Base-by-base conservation (phyloP, 1,140 invertebrate genomes). In the Carposina sasakii region DNA sequence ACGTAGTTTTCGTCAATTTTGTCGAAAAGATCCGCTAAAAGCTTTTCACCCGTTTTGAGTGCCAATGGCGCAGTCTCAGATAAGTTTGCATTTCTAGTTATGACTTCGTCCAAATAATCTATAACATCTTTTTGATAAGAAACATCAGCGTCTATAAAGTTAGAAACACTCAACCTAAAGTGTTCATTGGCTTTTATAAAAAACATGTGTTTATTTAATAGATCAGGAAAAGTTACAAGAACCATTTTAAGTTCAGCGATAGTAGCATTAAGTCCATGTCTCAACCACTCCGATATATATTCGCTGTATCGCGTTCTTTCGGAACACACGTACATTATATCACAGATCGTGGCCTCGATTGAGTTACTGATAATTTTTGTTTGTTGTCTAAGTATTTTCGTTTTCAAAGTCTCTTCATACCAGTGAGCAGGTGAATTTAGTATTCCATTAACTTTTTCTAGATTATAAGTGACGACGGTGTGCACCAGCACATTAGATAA, bases 301-400 rank as follows among this genome's bases (percentile, higher is more conserved):
- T 73, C 60, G 3, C 48, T 57, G 37, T 60, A 68, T 15, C 49
- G 51, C 26, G 39, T 52, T 47, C 60, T 64, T 20, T 62, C 57
- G 26, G 60, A 57, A 37, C 68, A 71, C n/a, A 71, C 37, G 6
- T 51, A 49, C 30, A 69, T 39, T 3, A 51, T 57, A 9, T 54
- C 40, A 28, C 69, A 72, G 28, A 71, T 53, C 28, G 48, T 43
- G 33, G 37, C 48, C 43, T 67, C 59, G 24, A 71, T 59, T n/a
- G 30, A 33, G 36, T 64, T 60, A n/a, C 52, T 45, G 6, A 59
- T 41, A 13, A 69, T 65, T 57, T 72, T 72, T 42, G 46, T 56
- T 57, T 72, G 63, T 40, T 69, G 69, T 19, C 67, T 54, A 19
- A 63, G 36, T 21, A 70, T 60, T 30, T 59, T 70, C 20, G 63